phyloP scores from a whole-genome alignment of 2,797 vertebrate genomes.

The Petrocephalus schoutedeni region DNA sequence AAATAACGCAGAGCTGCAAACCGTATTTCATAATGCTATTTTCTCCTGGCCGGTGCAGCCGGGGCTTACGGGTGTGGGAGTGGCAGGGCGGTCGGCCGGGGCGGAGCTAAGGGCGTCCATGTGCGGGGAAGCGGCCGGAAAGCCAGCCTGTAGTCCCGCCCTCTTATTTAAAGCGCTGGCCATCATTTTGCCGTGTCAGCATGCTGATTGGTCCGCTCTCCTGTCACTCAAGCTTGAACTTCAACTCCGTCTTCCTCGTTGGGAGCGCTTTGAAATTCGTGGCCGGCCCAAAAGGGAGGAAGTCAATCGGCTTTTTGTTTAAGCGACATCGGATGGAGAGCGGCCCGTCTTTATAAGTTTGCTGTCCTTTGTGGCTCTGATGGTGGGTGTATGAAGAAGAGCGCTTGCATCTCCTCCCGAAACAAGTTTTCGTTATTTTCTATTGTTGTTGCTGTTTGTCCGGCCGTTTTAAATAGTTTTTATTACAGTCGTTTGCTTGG shows the following conservation, averaged over 20 bases:
- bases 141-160: conserved; percentile 33
- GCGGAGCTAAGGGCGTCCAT: conserved; percentile 27
- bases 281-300: conserved; percentile 21
- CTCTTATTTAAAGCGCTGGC: conserved; percentile 42
- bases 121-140: conserved; percentile 23
- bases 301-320: conserved; percentile 9
- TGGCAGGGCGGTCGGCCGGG: conserved; percentile 14
- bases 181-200: neutral
- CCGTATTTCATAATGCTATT: neutral
- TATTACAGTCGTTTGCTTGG: neutral
- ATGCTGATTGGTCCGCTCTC: conserved; percentile 44
- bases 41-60: too few species aligned
- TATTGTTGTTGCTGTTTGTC: neutral
- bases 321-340: conserved; percentile 23
- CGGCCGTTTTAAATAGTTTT: neutral
- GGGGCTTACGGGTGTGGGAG: neutral
- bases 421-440: neutral
- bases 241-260: conserved; percentile 40
- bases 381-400: neutral
- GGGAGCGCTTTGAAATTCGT: conserved; percentile 23
- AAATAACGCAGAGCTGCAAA: neutral
- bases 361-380: neutral
- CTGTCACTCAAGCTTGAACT: conserved; percentile 45
- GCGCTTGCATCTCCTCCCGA: conserved; percentile 30
- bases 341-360: neutral